Conservation (phyloP, 2,113 vertebrate species). For the human region DNA sequence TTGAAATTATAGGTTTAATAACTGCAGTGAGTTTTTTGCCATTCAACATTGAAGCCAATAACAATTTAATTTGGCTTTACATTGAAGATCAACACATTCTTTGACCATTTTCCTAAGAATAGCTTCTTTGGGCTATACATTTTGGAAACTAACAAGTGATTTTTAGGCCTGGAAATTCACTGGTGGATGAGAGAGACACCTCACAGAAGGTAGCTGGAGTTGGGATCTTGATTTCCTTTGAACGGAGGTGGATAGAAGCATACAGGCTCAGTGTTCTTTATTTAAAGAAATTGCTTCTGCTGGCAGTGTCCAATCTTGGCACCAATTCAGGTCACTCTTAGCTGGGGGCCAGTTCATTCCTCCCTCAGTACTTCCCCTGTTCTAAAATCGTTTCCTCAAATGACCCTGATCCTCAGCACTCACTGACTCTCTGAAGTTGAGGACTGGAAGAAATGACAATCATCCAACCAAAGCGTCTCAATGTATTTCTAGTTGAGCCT, state of each 20-base stretch:
- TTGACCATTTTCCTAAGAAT: constrained; percentile 21
- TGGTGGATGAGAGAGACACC: neutral
- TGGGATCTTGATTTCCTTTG: constrained; percentile 23
- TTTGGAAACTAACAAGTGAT: constrained; percentile 32
- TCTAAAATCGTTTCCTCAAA: constrained; percentile 5
- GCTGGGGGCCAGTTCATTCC: neutral
- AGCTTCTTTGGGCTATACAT: constrained; percentile 33
- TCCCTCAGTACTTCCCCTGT: constrained; percentile 17
- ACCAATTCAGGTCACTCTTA: neutral
- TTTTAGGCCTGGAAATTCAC: constrained; percentile 33
- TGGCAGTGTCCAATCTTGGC: constrained; percentile 9
- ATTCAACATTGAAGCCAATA: constrained; percentile 32
- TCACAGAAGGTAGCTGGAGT: neutral
- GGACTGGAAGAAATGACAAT: neutral
- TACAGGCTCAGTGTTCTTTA: neutral
- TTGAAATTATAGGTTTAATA: constrained; percentile 46
- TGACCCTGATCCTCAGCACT: neutral
- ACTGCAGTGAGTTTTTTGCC: neutral
- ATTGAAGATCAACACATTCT: constrained; percentile 52
- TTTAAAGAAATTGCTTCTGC: constrained; percentile 26
- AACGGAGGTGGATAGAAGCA: neutral
- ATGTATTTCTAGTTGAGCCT: neutral
- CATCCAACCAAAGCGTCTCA: neutral
- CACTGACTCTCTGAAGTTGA: neutral
- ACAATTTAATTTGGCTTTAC: constrained; percentile 50